A percentile compares a stretch with the other conserved stretches of the same genome.
phyloP scores from a whole-genome alignment of 2,113 vertebrate species.

The Neolamprologus longior region DNA sequence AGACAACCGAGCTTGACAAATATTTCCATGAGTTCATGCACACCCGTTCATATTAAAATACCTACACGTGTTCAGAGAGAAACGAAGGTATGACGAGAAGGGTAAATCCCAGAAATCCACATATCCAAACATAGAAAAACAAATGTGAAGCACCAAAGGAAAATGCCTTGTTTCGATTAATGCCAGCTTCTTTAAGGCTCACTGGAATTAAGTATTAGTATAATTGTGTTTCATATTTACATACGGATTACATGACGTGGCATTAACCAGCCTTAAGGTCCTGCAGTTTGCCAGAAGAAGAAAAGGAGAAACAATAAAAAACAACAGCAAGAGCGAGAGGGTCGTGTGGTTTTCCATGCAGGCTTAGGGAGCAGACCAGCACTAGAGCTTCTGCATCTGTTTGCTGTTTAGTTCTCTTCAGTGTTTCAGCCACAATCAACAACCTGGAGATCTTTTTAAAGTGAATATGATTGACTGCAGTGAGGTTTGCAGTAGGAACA shows the following conservation, averaged over 20 bases:
- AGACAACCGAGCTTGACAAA: slow-evolving; percentile 23
- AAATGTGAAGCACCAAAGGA: not conserved
- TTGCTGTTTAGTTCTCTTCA: not conserved
- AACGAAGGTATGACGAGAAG: not conserved
- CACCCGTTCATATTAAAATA: not conserved
- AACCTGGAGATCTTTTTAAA: slow-evolving; percentile 1
- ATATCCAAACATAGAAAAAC: not conserved
- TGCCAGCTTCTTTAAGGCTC: not conserved
- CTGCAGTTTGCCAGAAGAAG: not conserved
- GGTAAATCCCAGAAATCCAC: slow-evolving; percentile 10
- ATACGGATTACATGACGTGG: slow-evolving; percentile 14
- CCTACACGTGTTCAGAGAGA: slow-evolving; percentile 3
- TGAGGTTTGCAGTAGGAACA: not conserved
- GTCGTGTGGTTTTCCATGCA: not conserved
- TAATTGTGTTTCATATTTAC: slow-evolving; percentile 29
- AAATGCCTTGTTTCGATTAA: not conserved
- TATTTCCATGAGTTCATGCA: slow-evolving; percentile 40
- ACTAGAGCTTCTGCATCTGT: slow-evolving; percentile 30
- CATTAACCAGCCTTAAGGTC: slow-evolving; percentile 17
- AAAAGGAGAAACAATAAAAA: not conserved
- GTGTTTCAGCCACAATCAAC: slow-evolving; percentile 11
- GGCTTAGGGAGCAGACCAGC: not conserved
- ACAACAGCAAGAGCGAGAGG: not conserved
- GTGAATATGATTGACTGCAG: not conserved
- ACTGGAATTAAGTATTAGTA: not conserved